Base-by-base conservation (phyloP, 2,888 invertebrate genomes). In the Nomada lathburiana region DNA sequence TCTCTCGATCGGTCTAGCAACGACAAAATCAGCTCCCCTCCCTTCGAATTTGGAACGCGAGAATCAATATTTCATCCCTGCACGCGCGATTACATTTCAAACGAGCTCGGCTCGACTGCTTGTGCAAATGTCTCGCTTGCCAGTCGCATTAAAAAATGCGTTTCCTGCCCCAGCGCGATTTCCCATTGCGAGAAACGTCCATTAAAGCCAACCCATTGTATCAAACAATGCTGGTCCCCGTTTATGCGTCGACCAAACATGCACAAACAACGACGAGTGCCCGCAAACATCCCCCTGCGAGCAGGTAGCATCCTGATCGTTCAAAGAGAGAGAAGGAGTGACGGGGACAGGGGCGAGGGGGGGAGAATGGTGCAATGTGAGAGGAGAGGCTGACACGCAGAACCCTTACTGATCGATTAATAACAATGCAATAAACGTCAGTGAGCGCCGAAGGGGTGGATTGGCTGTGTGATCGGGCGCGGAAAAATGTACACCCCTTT, bases 401-500 rank as follows among this genome's bases (percentile, higher is more conserved):
- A 65, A 80, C 85, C 88, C 88, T 88, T 83, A 79, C 89, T 67
- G 86, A 92, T 93, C 93, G 93, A 93, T 93, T 93, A 92, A 93
- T 93, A 93, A 93, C 92, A 91, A 93, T 92, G 91, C 90, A 93
- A 92, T 92, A 91, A 92, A 91, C 88, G 92, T 89, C 89, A 89
- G 86, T 91, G 88, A 81, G 57, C 67, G 80, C 82, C 80, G 79
- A 82, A 80, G 82, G 87, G 85, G 80, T 73, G 81, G 70, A 69
- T 84, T 68, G 67, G 69, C 80, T 70, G 80, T 84, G 77, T 85
- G 72, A 83, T 80, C 53, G 52, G 29, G 80, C 67, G 64, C 82
- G 76, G 76, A 89, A 90, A 91, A 90, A 88, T 87, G 88, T 64
- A 79, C 85, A 67, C 85, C 90, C 86, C 90, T 89, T 89, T 82